phyloP scores from a whole-genome alignment of 2,888 invertebrate genomes.

The Heliconius hortense region DNA sequence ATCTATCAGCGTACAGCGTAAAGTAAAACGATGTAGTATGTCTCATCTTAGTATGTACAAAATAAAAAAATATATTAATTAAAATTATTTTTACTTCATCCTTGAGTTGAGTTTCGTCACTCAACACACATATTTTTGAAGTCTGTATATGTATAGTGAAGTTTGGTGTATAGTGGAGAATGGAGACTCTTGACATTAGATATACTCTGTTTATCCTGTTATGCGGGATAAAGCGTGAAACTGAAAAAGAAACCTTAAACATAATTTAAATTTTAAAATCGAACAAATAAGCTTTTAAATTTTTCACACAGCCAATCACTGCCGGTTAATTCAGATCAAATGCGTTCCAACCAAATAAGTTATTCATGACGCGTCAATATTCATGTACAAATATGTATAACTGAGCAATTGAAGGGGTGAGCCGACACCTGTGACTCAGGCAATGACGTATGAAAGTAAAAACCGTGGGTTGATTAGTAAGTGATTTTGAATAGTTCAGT shows the following conservation, averaged over 20 bases:
- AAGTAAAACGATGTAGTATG: too few relatives aligned
- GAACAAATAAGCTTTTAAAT: background rate
- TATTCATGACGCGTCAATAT: conserved; percentile 39
- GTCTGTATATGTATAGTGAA: too few relatives aligned
- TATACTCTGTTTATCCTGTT: background rate
- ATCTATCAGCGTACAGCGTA: too few relatives aligned
- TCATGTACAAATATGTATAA: conserved; percentile 27
- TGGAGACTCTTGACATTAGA: background rate
- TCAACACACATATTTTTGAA: background rate
- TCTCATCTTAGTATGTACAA: too few relatives aligned
- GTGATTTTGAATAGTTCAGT: background rate
- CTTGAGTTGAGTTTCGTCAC: background rate
- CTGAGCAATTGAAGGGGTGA: conserved; percentile 33
- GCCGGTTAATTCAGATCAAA: conserved; percentile 11
- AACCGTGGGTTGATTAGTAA: conserved; percentile 21
- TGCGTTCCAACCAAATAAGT: conserved; percentile 17
- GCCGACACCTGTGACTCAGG: conserved; percentile 40
- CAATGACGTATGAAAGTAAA: conserved; percentile 18
- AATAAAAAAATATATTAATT: too few relatives aligned
- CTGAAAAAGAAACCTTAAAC: background rate
- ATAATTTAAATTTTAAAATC: background rate
- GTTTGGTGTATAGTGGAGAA: background rate
- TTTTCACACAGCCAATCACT: conserved; percentile 9
- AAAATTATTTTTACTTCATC: background rate
- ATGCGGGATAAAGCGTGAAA: too few relatives aligned